phyloP scores from a whole-genome alignment of 2,113 vertebrate genomes.

The Nansenia antarctica region DNA sequence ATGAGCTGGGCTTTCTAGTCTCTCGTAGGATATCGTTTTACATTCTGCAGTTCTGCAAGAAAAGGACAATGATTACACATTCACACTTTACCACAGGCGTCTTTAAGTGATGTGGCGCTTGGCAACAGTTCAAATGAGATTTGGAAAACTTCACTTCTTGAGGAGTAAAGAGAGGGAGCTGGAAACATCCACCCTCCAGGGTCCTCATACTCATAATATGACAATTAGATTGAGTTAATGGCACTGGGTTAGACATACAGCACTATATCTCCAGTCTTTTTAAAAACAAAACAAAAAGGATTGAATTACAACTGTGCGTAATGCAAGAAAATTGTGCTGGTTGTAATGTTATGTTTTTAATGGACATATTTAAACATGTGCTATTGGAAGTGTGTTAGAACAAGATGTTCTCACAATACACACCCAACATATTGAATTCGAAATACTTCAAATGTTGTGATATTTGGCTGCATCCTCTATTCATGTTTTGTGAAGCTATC shows the following conservation, averaged over 20 bases:
- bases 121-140: conserved; percentile 9
- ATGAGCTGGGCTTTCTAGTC: too few species aligned
- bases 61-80: neutral
- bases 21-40: too few species aligned
- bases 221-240: conserved; percentile 37
- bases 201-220: neutral
- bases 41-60: too few species aligned
- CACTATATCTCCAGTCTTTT: neutral
- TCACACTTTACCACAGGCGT: neutral
- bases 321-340: too few species aligned
- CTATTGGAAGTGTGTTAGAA: too few species aligned
- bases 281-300: conserved; percentile 12
- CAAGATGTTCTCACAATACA: too few species aligned
- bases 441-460: too few species aligned
- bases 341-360: neutral
- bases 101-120: neutral
- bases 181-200: neutral
- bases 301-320: conserved; percentile 26
- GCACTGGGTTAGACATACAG: conserved; percentile 10
- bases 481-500: too few species aligned
- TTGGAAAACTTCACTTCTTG: neutral
- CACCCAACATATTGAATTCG: too few species aligned
- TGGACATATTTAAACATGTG: neutral
- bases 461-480: too few species aligned
- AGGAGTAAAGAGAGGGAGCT: conserved; percentile 10